These are phyloP conservation scores for Dinocampus coccinellae DNA, from an alignment of 2,888 invertebrate genomes.

Conservation along the genomic window DNA sequence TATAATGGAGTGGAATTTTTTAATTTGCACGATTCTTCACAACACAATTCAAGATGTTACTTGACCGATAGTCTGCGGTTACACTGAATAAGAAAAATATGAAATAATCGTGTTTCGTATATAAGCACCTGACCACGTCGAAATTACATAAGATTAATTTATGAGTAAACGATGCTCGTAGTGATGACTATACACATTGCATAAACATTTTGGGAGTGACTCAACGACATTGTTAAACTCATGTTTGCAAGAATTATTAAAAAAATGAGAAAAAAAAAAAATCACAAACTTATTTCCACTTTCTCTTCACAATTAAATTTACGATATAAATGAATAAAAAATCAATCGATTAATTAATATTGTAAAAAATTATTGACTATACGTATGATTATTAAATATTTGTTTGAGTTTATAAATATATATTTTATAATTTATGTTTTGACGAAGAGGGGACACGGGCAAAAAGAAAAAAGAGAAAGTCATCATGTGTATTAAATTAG, in stretches of 20 bases:
- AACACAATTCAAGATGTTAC: neutral
- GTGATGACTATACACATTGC: constrained; percentile 27
- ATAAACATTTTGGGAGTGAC: constrained; percentile 33
- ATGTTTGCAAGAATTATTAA: neutral
- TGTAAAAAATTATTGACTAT: too few relatives aligned
- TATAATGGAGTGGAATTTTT: constrained; percentile 1
- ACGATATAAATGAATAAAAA: neutral
- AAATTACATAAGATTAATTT: constrained; percentile 35
- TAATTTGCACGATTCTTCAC: neutral
- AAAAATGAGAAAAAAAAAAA: neutral
- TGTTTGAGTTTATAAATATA: too few relatives aligned
- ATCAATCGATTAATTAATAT: too few relatives aligned
- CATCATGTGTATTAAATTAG: neutral
- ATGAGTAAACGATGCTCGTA: constrained; percentile 27
- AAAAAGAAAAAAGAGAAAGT: neutral
- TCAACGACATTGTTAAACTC: neutral
- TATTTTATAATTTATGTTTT: too few relatives aligned
- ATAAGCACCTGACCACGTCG: constrained; percentile 1
- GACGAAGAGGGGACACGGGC: neutral
- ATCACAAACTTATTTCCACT: neutral
- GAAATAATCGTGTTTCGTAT: constrained; percentile 3
- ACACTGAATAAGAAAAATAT: constrained; percentile 19
- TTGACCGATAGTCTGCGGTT: constrained; percentile 19
- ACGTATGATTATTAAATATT: too few relatives aligned
- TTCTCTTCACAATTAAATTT: neutral